Percentiles rank a stretch among this genome's conserved stretches.
phyloP scores from a whole-genome alignment of 1,140 invertebrate species.

The Tigriopus japonicus region DNA sequence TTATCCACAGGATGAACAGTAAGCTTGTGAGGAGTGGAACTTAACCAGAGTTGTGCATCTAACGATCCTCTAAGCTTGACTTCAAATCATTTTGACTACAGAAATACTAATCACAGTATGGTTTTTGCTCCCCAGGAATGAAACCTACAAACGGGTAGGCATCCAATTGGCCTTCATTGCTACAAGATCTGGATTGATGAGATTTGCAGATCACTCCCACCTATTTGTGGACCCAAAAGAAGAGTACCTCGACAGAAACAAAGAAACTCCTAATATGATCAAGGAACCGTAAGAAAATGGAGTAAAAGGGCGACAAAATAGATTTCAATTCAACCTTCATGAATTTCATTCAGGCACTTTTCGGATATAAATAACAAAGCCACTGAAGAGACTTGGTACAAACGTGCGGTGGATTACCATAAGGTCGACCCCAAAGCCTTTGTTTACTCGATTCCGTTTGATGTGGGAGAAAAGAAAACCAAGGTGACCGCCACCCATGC shows the following conservation, averaged over 20 bases:
- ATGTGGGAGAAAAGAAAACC: constrained; percentile 47
- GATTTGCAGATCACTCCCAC: constrained; percentile 15
- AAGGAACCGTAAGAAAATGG: background rate
- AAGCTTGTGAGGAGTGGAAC: too few relatives aligned
- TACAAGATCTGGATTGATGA: constrained; percentile 21
- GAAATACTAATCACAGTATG: constrained; percentile 25
- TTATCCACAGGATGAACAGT: too few relatives aligned
- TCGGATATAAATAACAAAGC: constrained; percentile 56
- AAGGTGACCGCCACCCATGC: constrained; percentile 73
- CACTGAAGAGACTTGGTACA: constrained; percentile 78
- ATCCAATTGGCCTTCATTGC: constrained; percentile 22
- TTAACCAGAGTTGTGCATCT: too few relatives aligned
- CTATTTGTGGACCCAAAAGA: background rate
- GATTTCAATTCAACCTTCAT: background rate
- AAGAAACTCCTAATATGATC: background rate
- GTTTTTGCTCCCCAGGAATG: background rate
- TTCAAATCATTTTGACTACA: background rate
- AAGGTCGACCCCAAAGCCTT: constrained; percentile 65
- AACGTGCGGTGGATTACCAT: constrained; percentile 75
- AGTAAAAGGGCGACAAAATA: background rate
- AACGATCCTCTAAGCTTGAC: too few relatives aligned
- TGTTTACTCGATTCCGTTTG: constrained; percentile 74
- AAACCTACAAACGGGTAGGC: constrained; percentile 19
- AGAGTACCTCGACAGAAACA: too few relatives aligned
- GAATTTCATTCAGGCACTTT: constrained; percentile 43